These are phyloP conservation scores for Anoura caudifer DNA, from an alignment of 2,113 vertebrate species.

Conservation along the genomic window DNA sequence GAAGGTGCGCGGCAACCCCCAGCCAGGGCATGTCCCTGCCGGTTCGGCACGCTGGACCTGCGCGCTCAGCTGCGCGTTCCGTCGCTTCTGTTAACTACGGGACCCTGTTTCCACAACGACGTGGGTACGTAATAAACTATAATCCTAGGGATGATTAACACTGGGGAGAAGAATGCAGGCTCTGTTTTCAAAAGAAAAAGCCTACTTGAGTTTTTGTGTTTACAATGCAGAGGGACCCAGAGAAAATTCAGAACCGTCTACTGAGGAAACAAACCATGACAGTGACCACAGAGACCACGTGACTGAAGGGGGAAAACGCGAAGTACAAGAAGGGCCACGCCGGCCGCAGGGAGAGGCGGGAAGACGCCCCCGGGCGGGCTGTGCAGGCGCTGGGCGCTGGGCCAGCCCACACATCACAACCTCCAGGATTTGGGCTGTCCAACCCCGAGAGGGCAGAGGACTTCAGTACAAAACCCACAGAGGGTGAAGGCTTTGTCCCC, in stretches of 20 bases:
- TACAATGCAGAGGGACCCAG: fast-evolving
- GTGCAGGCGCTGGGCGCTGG: neutral
- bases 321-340: fast-evolving
- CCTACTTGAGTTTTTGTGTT: neutral
- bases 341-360: neutral
- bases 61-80: fast-evolving
- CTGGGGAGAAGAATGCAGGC: neutral
- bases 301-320: fast-evolving
- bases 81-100: neutral
- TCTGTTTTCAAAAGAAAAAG: neutral
- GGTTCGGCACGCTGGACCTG: neutral
- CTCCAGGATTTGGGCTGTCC: fast-evolving
- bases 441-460: neutral
- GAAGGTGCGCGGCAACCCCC: fast-evolving
- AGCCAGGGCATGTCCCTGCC: fast-evolving
- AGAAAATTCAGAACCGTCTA: neutral
- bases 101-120: fast-evolving
- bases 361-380: neutral
- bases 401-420: fast-evolving
- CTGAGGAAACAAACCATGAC: neutral
- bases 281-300: neutral
- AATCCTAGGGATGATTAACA: neutral
- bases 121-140: neutral
- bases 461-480: fast-evolving
- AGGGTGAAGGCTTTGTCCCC: neutral